These are phyloP conservation scores for Agrotis clavis DNA, from an alignment of 2,888 invertebrate genomes.

Conservation along the genomic window DNA sequence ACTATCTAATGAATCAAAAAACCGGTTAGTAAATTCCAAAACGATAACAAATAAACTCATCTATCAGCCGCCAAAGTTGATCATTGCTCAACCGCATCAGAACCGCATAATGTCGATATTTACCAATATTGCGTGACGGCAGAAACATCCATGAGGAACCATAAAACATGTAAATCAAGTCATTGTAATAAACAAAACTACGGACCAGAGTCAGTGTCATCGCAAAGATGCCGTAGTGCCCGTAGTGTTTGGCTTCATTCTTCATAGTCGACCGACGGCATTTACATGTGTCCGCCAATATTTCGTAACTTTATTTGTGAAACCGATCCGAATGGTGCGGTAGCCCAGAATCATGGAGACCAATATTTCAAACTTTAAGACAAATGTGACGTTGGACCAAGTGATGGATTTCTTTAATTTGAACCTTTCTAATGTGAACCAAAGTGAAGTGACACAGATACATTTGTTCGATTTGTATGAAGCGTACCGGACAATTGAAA, in stretches of 20 bases:
- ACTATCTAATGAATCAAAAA: constrained; percentile 6
- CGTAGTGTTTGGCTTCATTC: constrained; percentile 79
- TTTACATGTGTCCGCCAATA: constrained; percentile 74
- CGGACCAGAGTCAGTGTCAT: constrained; percentile 75
- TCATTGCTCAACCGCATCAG: constrained; percentile 19
- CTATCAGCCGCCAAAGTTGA: constrained; percentile 5
- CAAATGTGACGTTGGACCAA: constrained; percentile 72
- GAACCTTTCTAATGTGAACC: constrained; percentile 73
- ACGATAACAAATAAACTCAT: constrained; percentile 14
- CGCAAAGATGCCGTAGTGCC: constrained; percentile 74
- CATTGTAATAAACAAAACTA: constrained; percentile 75
- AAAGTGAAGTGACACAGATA: constrained; percentile 78
- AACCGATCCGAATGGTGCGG: constrained; percentile 48
- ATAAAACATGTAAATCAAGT: constrained; percentile 81
- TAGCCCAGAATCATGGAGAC: constrained; percentile 59
- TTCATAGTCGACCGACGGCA: constrained; percentile 71
- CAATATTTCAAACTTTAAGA: constrained; percentile 60
- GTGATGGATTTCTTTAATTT: constrained; percentile 76
- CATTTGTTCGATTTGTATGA: constrained; percentile 78
- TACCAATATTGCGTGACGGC: constrained; percentile 34
- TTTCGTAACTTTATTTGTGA: constrained; percentile 38
- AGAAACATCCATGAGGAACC: constrained; percentile 70
- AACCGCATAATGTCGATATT: constrained; percentile 22
- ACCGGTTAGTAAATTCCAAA: constrained; percentile 43
- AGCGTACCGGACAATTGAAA: constrained; percentile 78